A percentile compares a stretch with the other conserved stretches of the same genome.
phyloP scores from a whole-genome alignment of 2,888 invertebrate species.

The Baccha elongata region DNA sequence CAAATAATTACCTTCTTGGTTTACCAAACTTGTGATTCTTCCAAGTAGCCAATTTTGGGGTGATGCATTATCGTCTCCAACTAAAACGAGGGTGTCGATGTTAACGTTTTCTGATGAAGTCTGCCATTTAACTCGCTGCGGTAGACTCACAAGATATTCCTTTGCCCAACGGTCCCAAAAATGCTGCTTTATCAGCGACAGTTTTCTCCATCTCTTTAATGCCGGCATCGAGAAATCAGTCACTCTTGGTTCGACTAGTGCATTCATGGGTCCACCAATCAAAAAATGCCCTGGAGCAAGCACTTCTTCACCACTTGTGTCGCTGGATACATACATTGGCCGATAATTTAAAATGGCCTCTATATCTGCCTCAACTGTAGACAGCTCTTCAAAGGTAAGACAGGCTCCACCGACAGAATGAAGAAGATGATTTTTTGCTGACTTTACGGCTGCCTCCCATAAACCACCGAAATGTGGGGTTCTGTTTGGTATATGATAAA shows the following conservation, averaged over 20 bases:
- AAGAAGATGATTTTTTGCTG: not conserved
- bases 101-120: not conserved
- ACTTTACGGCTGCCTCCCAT: too few relatives aligned
- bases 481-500: slow-evolving; percentile 71
- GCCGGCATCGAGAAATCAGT: not conserved
- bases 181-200: slow-evolving; percentile 10
- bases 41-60: slow-evolving; percentile 32
- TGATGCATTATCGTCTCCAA: slow-evolving; percentile 31
- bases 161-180: slow-evolving; percentile 26
- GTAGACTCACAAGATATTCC: too few relatives aligned
- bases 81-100: slow-evolving; percentile 3
- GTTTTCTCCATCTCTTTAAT: not conserved
- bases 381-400: slow-evolving; percentile 75
- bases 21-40: not conserved
- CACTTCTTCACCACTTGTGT: slow-evolving; percentile 34
- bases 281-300: slow-evolving; percentile 52
- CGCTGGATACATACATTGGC: not conserved
- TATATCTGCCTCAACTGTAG: slow-evolving; percentile 73
- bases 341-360: slow-evolving; percentile 65
- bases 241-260: slow-evolving; percentile 24
- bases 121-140: slow-evolving; percentile 42
- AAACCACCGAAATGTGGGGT: too few relatives aligned
- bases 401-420: slow-evolving; percentile 64
- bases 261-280: slow-evolving; percentile 40
- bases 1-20: not conserved